phyloP scores from a whole-genome alignment of 2,888 invertebrate genomes.

The Ptychoptera contaminata region DNA sequence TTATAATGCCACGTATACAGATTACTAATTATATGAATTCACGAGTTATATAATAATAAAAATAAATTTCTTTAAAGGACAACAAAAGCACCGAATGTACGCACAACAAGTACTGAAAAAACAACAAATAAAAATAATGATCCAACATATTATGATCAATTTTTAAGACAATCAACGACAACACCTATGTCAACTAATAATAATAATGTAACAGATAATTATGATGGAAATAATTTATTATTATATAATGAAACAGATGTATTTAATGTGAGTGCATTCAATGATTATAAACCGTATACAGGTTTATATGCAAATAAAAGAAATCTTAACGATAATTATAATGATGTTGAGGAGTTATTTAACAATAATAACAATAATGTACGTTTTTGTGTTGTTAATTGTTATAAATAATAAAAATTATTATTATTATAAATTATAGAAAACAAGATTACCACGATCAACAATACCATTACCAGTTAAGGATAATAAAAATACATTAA shows the following conservation, averaged over 20 bases:
- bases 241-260: conserved; percentile 12
- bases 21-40: no score
- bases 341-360: conserved; percentile 37
- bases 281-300: conserved; percentile 7
- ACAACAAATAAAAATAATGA: conserved; percentile 10
- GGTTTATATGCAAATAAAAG: conserved; percentile 10
- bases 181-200: background rate
- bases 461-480: conserved; percentile 13
- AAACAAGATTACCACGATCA: conserved; percentile 12
- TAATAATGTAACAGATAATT: conserved; percentile 7
- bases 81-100: no score
- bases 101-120: no score
- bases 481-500: conserved; percentile 20
- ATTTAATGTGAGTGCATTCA: conserved; percentile 11
- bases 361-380: conserved; percentile 16
- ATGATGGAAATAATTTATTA: conserved; percentile 5
- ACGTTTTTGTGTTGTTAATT: background rate
- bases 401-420: background rate
- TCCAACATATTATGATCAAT: conserved; percentile 34
- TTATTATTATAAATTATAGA: background rate
- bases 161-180: conserved; percentile 30
- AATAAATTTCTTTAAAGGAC: no score
- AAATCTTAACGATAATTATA: conserved; percentile 23
- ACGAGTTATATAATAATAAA: no score
- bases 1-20: no score